Percentiles rank a stretch among this genome's conserved stretches.
Conservation (phyloP, 2,888 invertebrate species). For the Lithophane ornitopus region DNA sequence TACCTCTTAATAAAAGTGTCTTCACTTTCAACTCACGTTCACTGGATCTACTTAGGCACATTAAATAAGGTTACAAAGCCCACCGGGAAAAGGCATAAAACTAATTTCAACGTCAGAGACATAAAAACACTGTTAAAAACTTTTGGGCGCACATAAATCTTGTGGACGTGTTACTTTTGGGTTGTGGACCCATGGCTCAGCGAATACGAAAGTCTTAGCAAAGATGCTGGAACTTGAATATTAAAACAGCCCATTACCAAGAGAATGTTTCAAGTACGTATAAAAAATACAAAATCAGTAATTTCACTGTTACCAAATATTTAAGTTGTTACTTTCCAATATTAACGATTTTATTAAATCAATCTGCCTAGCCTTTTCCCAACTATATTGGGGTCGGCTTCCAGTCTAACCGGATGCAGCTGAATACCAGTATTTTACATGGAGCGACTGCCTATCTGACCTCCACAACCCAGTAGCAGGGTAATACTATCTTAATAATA, state of each 20-base stretch:
- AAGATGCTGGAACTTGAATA: slow-evolving; percentile 45
- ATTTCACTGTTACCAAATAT: slow-evolving; percentile 26
- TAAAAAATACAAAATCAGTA: slow-evolving; percentile 1
- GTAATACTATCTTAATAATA: too few species aligned
- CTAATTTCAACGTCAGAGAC: slow-evolving; percentile 68
- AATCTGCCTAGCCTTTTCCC: too few species aligned
- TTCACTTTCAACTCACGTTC: slow-evolving; percentile 61
- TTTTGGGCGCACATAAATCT: slow-evolving; percentile 71
- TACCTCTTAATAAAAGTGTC: slow-evolving; percentile 43
- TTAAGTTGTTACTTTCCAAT: slow-evolving; percentile 26
- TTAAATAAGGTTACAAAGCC: slow-evolving; percentile 60
- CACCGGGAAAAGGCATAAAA: slow-evolving; percentile 63
- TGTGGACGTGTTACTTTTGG: slow-evolving; percentile 57
- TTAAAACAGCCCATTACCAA: slow-evolving; percentile 19
- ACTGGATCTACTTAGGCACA: slow-evolving; percentile 50
- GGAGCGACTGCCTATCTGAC: too few species aligned
- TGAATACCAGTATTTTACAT: too few species aligned
- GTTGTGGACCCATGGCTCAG: slow-evolving; percentile 55
- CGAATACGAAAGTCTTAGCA: slow-evolving; percentile 39
- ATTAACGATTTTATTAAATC: slow-evolving; percentile 7
- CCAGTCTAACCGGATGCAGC: too few species aligned
- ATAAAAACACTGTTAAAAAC: slow-evolving; percentile 73
- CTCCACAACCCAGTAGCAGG: too few species aligned
- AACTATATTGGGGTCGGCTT: too few species aligned
- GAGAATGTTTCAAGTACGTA: slow-evolving; percentile 9